A percentile compares a stretch with the other conserved stretches of the same genome.
Conservation (phyloP, 2,113 vertebrate species). For the Vombatus ursinus region DNA sequence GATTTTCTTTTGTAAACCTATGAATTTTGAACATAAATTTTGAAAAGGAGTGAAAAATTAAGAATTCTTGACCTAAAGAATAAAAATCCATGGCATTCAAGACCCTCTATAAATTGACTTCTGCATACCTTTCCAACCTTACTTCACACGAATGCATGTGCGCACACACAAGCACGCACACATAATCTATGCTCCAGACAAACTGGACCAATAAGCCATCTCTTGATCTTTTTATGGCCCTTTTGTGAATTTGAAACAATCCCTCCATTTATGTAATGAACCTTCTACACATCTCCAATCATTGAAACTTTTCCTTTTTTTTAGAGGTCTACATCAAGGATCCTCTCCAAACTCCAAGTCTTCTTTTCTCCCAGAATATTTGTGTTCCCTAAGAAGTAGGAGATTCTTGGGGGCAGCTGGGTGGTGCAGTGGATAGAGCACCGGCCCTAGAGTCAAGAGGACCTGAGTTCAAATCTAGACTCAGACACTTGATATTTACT, state of each 20-base stretch:
- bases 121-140: not conserved
- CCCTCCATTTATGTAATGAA: not conserved
- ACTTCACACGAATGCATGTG: not conserved
- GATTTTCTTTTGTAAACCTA: not conserved
- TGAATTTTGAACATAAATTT: not conserved
- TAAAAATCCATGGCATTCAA: not conserved
- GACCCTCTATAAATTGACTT: not conserved
- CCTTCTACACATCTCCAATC: not conserved
- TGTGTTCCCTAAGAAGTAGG: not conserved
- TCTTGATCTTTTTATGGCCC: not conserved
- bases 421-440: too few relatives aligned
- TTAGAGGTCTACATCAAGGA: not conserved
- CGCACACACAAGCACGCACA: not conserved
- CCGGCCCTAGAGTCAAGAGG: too few relatives aligned
- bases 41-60: not conserved
- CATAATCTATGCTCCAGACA: not conserved
- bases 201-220: not conserved
- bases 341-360: not conserved
- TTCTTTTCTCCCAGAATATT: not conserved
- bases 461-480: too few relatives aligned
- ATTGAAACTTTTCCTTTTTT: not conserved
- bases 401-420: not conserved
- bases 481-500: too few relatives aligned
- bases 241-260: not conserved
- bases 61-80: not conserved